A percentile compares a stretch with the other conserved stretches of the same genome.
These are phyloP conservation scores for Malurus cyaneus DNA, from an alignment of 2,113 vertebrate species.

Conservation along the genomic window DNA sequence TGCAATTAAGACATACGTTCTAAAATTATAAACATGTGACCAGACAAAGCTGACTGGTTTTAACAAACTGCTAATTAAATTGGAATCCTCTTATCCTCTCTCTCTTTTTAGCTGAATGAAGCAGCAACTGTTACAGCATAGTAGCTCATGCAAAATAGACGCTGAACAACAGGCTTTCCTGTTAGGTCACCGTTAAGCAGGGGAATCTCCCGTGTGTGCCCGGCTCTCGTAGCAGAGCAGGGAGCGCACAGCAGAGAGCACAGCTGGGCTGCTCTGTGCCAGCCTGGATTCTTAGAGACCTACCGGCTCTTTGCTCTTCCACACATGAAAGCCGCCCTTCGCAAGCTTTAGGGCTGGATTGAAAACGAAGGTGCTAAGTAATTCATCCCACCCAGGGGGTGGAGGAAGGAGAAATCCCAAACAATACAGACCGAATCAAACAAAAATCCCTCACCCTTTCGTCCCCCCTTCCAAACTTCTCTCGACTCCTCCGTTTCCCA, in stretches of 20 bases:
- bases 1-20: slow-evolving; percentile 40
- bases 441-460: slow-evolving; percentile 48
- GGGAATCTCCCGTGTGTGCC: slow-evolving; percentile 46
- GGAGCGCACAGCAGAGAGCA: background rate
- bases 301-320: background rate
- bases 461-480: slow-evolving; percentile 44
- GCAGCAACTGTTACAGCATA: background rate
- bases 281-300: background rate
- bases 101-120: background rate
- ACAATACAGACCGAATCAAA: background rate
- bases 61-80: slow-evolving; percentile 51
- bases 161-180: slow-evolving; percentile 5
- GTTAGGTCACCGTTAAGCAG: slow-evolving; percentile 19
- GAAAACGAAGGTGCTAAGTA: slow-evolving; percentile 19
- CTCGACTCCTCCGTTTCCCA: background rate
- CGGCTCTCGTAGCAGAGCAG: background rate
- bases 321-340: background rate
- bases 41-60: slow-evolving; percentile 31
- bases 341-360: background rate
- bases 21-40: slow-evolving; percentile 35
- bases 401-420: slow-evolving; percentile 22
- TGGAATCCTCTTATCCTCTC: slow-evolving; percentile 48
- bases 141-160: slow-evolving; percentile 33
- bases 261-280: slow-evolving; percentile 32
- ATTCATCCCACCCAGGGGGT: slow-evolving; percentile 37